Evolutionary conservation across 1,140 invertebrate species (phyloP), one percentile per base, ranked within the genome.

Genomic region (Octopus sinensis): DNA sequence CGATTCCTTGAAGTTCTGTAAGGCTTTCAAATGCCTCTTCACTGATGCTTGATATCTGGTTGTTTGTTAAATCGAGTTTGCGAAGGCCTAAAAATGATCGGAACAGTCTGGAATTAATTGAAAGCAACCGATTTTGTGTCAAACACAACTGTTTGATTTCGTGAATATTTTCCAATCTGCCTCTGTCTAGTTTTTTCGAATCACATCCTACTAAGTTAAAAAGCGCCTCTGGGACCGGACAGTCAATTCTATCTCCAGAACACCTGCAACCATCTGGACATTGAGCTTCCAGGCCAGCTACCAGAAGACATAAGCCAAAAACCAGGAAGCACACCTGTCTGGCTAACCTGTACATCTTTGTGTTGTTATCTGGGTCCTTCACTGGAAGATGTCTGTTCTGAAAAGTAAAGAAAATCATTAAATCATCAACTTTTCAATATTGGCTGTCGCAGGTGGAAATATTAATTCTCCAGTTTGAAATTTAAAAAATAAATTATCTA

Each of bases 51-150:
- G 91, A 91, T 62, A 96, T 89, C 81, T 91, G 90, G 88, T 95
- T 95, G 77, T 92, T 90, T 9, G 93, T 93, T 23, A 96, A 88
- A 85, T 95, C 94, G 6, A 92, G 85, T 71, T 83, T 85, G 81
- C 85, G 85, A 5, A 90, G 80, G 7, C 80, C 81, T 53, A 83
- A 84, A 10, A 84, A 80, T 56, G 75, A 80, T 43, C 79, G 81
- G 81, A 90, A 89, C 10, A 85, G 80, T 2, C 82, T 78, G 0
- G 81, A 81, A 53, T 80, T 56, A 43, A 90, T 82, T 9, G 76
- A 80, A 12, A 79, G 75, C 10, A 90, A 82, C 43, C 84, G 80
- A 81, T 90, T 90, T 9, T 84, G 82, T 56, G 85, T 83, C 68
- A 89, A 82, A 73, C 84, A 85, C 3, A 90, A 81, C 13, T 85